Evolutionary conservation across 2,797 vertebrate genomes (phyloP), one percentile per base, ranked within the genome.

Genomic region (Muscicapa striata): DNA sequence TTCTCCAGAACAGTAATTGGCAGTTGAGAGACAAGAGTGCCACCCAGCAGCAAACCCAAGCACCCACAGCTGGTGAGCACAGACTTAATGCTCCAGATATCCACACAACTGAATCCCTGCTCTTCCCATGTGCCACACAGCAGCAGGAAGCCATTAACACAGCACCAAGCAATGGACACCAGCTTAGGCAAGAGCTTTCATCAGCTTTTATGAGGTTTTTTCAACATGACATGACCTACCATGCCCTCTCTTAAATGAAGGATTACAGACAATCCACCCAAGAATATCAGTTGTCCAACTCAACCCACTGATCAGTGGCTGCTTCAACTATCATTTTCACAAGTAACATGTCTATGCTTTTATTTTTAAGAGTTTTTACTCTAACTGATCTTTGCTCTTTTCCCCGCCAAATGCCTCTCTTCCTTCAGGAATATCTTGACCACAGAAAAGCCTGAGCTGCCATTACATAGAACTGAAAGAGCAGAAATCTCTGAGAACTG

Each of bases 21-120:
- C 49, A 90, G 90, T 2, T 45, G 74, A 92, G 76, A 82, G 76
- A 54, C 64, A 78, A 88, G 5, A 95, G 93, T 95, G 93, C 96
- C 94, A 84, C 89, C 95, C 95, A 92, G 93, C 92, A 95, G 91
- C 78, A 95, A 87, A 76, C 24, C 9, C 1, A 3, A 78, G 54
- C 73, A 77, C 43, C 51, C 64, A 62, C 46, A 84, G n/a, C 49
- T 43, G 22, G 21, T 59, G 55, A 67, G 20, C 14, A 51, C 5
- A 74, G 8, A 17, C 19, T 27, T 6, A 52, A 48, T 0, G 0
- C 46, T 77, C 59, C 62, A 64, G 34, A 32, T 34, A 80, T 5
- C 23, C 62, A 51, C 48, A 75, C 32, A 70, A 24, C 24, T 18
- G 17, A 34, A 80, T 6, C 40, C 40, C 51, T 82, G 49, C 61